These are phyloP conservation scores for Epinotia demarniana DNA, from an alignment of 2,888 invertebrate species.

Conservation along the genomic window DNA sequence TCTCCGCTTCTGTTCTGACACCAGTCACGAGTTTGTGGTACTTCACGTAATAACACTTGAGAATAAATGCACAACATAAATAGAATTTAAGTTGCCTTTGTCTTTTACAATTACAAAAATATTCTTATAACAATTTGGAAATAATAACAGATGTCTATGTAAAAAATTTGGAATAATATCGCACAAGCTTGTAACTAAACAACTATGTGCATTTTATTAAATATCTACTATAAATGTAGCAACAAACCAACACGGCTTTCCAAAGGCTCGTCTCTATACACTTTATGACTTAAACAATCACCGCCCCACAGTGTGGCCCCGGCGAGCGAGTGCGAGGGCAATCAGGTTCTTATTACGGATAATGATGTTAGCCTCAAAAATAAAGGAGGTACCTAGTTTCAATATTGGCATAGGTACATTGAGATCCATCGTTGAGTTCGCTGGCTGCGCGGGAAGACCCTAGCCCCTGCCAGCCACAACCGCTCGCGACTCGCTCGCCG, in stretches of 20 bases:
- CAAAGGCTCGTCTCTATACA: conserved; percentile 54
- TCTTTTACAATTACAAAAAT: conserved; percentile 82
- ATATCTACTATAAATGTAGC: conserved; percentile 75
- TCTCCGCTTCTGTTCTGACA: conserved; percentile 70
- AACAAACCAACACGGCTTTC: conserved; percentile 80
- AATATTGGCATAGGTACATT: conserved; percentile 30
- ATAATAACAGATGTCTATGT: conserved; percentile 78
- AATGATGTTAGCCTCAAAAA: conserved; percentile 42
- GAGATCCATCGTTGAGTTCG: conserved; percentile 43
- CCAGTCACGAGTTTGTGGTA: conserved; percentile 78
- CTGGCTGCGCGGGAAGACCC: conserved; percentile 13
- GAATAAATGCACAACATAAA: conserved; percentile 85
- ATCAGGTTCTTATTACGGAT: conserved; percentile 1
- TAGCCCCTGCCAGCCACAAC: conserved; percentile 10
- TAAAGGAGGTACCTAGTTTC: conserved; percentile 26
- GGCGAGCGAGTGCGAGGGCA: conserved; percentile 46
- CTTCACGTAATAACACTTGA: conserved; percentile 74
- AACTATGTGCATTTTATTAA: conserved; percentile 71
- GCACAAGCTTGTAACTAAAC: conserved; percentile 82
- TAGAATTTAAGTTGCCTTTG: conserved; percentile 82
- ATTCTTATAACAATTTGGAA: conserved; percentile 82
- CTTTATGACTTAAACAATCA: conserved; percentile 66
- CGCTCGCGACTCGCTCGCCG: conserved; percentile 27
- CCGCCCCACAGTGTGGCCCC: conserved; percentile 53
- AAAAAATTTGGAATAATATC: conserved; percentile 84